Base-by-base conservation (phyloP, 2,113 vertebrate species). In the Axis porcinus region DNA sequence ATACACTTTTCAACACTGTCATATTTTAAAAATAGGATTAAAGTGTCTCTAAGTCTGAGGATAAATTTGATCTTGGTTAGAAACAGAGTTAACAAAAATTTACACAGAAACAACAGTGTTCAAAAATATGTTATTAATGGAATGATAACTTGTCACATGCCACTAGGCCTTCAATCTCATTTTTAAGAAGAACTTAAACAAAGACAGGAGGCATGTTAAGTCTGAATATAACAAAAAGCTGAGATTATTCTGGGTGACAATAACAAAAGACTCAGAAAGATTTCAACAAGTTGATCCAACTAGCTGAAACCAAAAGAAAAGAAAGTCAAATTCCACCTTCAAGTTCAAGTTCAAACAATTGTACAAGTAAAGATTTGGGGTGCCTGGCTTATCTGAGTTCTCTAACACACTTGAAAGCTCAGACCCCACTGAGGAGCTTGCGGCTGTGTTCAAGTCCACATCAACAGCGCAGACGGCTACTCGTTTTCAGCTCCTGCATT, bases 211-310 rank as follows among this genome's bases (percentile, higher is more conserved):
- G 15, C 7, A 11, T 54, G 62, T 40, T 96, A 94, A 82, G 58
- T 81, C 58, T 55, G 43, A 95, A 23, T 28, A 74, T n/a, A 95
- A 95, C 10, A 82, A 55, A 79, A 96, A 91, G 54, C 54, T 85
- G 8, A 86, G 45, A 95, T 74, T 67, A 88, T 86, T 86, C 58
- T 89, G 33, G 23, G 23, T 89, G 45, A 96, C 10, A 82, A 54
- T 85, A 86, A 11, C 50, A 95, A 96, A 95, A 97, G 85, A 89
- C 28, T 86, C 43, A 54, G 17, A 91, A 92, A 88, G 54, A 95
- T 50, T 96, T 88, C 30, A 82, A 90, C 50, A 90, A 88, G 54
- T 7, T 88, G 40, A 83, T 94, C 62, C 91, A 94, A 82, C 14
- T 25, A 92, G 45, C 58, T 94, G 30, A 96, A 96, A 95, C 28